A percentile compares a stretch with the other conserved stretches of the same genome.
Conservation (phyloP, 2,113 vertebrate species). For the Vimba vimba region DNA sequence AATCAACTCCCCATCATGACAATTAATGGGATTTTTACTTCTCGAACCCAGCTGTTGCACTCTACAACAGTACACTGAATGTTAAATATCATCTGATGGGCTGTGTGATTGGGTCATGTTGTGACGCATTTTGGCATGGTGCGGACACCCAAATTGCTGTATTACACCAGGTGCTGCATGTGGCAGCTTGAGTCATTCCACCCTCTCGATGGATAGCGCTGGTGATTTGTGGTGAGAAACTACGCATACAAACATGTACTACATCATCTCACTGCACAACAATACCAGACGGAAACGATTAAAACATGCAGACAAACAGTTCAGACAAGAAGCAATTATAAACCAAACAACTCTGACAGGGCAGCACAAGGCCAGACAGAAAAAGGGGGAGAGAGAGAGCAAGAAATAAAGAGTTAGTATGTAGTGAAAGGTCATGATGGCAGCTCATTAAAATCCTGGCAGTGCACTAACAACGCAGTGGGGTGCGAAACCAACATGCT, state of each 20-base stretch:
- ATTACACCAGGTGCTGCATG: not conserved
- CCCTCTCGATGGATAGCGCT: not conserved
- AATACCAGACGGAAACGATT: slow-evolving; percentile 36
- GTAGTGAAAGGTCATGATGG: slow-evolving; percentile 74
- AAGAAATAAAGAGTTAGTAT: slow-evolving; percentile 9
- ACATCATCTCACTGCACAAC: not conserved
- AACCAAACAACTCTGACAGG: slow-evolving; percentile 46
- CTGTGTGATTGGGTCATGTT: not conserved
- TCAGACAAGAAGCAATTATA: slow-evolving; percentile 53
- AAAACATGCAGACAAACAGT: slow-evolving; percentile 51
- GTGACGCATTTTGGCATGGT: not conserved
- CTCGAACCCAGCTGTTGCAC: not conserved
- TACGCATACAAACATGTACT: not conserved
- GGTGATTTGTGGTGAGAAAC: slow-evolving; percentile 5
- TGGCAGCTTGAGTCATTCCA: not conserved
- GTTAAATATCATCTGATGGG: not conserved
- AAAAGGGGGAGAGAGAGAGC: not conserved
- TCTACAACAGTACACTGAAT: not conserved
- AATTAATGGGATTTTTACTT: too few relatives aligned
- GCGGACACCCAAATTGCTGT: not conserved
- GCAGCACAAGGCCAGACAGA: slow-evolving; percentile 29
- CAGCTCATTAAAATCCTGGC: slow-evolving; percentile 81
- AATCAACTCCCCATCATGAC: too few relatives aligned
- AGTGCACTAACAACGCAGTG: slow-evolving; percentile 73
- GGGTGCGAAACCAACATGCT: not conserved